Base-by-base conservation (phyloP, 2,888 invertebrate genomes). In the Ryuthela nishihirai region DNA sequence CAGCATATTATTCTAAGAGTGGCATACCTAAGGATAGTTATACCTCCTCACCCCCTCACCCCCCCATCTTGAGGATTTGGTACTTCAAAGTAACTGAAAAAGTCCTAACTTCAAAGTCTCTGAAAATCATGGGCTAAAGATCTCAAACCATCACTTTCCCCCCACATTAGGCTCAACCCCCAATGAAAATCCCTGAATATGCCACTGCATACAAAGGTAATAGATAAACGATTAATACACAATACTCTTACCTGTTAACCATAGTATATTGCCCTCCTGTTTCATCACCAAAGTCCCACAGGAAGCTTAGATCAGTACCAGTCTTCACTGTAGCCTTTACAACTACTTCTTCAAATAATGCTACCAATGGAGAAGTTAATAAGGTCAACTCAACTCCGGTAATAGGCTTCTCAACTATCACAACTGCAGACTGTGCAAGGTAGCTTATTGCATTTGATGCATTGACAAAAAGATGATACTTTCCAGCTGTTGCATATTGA, bases 241-340 rank as follows among this genome's bases (percentile, higher is more conserved):
- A n/a, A n/a, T n/a, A n/a, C n/a, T 24, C 50, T 44, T 49, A 61
- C 64, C 52, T 64, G 9, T 60, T 41, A 0, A 64, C 53, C 5
- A 15, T 53, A 9, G 60, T 61, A 26, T 58, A 64, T 34, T 47
- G 52, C 9, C 58, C 54, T 38, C 54, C 54, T 12, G 48, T 54
- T 1, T 40, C 52, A 42, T 64, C 64, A 12, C 64, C 59, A 54
- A 64, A 64, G 25, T 64, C 64, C 64, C 64, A 64, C 15, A 43
- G 35, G 42, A 64, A 58, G 24, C 45, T 38, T 9, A 58, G 15
- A 36, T 49, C 38, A 2, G 46, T 42, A 23, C 58, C 58, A 5
- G n/a, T 34, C 15, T 32, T 23, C 1, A 58, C 54, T 0, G 29
- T 17, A 29, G 54, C 58, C 35, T n/a, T 23, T 2, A 62, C 58